Evolutionary conservation across 2,888 invertebrate species (phyloP).

Genomic region (Tigriopus californicus): DNA sequence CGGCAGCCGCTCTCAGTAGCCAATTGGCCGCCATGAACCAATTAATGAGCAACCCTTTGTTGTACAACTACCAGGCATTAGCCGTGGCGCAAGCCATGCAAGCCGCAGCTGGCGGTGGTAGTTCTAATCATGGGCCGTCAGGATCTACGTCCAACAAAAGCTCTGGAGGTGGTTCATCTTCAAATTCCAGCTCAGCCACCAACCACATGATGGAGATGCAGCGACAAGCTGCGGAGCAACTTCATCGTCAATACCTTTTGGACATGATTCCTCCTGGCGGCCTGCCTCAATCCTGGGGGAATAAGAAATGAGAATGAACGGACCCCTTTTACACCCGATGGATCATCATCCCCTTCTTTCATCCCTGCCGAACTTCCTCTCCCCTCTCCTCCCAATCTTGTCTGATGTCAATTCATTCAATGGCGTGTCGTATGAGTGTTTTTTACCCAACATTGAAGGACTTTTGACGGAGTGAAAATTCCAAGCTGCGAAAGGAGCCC

Average conservation of each 20-base stretch:
- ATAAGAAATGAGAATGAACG: neutral
- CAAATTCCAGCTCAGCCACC: constrained; percentile 25
- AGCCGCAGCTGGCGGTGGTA: constrained; percentile 16
- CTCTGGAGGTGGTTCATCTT: neutral
- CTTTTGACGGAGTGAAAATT: too few species aligned
- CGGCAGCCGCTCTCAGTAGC: neutral
- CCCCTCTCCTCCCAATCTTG: too few species aligned
- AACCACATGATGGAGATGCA: constrained; percentile 51
- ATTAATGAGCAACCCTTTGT: constrained; percentile 36
- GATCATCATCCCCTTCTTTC: too few species aligned
- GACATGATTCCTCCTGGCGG: constrained; percentile 63
- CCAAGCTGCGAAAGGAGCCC: too few species aligned
- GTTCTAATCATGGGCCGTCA: constrained; percentile 20
- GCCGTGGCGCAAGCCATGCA: constrained; percentile 36
- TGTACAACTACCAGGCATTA: constrained; percentile 64
- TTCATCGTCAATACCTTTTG: constrained; percentile 79
- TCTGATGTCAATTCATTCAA: too few species aligned
- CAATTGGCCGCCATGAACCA: constrained; percentile 24
- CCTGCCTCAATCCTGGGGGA: constrained; percentile 18
- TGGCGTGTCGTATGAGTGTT: too few species aligned
- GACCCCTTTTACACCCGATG: too few species aligned
- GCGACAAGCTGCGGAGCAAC: constrained; percentile 50
- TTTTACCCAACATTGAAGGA: too few species aligned
- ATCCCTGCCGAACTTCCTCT: too few species aligned
- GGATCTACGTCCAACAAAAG: neutral